Conservation (phyloP, 2,113 vertebrate species). For the Boleophthalmus pectinirostris region DNA sequence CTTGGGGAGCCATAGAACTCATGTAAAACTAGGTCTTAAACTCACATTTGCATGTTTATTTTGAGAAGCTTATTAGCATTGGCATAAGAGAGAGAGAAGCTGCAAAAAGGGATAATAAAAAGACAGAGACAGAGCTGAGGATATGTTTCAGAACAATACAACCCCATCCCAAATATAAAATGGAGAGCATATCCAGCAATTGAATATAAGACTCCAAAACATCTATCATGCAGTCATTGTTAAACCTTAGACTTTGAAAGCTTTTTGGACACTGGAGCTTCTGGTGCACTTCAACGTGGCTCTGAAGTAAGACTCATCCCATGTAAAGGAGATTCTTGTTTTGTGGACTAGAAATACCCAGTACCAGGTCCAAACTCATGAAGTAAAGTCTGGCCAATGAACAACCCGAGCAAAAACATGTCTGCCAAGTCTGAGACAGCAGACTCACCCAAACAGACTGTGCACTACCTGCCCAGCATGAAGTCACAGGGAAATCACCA, state of each 20-base stretch:
- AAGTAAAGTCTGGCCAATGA: conserved; percentile 15
- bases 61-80: conserved; percentile 64
- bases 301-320: conserved; percentile 24
- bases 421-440: too few relatives aligned
- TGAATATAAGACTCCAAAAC: conserved; percentile 26
- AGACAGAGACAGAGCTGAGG: conserved; percentile 16
- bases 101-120: not conserved
- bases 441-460: too few relatives aligned
- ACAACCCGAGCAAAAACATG: too few relatives aligned
- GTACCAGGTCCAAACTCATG: not conserved
- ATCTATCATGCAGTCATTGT: conserved; percentile 27
- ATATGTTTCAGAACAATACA: conserved; percentile 51
- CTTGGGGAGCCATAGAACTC: conserved; percentile 25
- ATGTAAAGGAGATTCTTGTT: not conserved
- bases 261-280: conserved; percentile 9
- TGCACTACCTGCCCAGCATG: too few relatives aligned
- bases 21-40: conserved; percentile 65
- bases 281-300: conserved; percentile 12
- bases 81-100: conserved; percentile 50
- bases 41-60: conserved; percentile 68
- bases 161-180: conserved; percentile 42
- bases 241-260: conserved; percentile 9
- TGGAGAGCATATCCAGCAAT: conserved; percentile 24
- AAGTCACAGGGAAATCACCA: conserved; percentile 15
- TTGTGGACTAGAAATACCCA: not conserved